A percentile compares a stretch with the other conserved stretches of the same genome.
phyloP scores from a whole-genome alignment of 2,797 vertebrate species.

The Stomatorhinus walkeri region DNA sequence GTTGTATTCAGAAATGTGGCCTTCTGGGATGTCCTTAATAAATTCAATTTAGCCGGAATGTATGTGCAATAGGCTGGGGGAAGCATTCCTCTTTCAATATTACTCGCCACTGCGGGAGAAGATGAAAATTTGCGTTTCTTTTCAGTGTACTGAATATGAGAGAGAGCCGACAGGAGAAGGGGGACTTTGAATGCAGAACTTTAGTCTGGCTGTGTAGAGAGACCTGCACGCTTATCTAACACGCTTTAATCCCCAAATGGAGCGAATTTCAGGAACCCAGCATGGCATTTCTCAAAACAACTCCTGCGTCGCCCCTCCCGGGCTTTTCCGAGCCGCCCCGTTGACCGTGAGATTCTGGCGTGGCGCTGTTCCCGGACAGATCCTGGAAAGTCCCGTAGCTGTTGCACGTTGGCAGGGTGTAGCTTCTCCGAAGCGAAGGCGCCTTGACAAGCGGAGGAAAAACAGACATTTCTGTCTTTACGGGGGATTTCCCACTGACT shows the following conservation, averaged over 20 bases:
- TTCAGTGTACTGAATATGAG: not conserved
- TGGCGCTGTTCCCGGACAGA: no score
- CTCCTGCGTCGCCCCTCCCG: not conserved
- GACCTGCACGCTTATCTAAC: not conserved
- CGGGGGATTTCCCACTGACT: not conserved
- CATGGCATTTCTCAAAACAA: not conserved
- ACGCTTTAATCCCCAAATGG: conserved; percentile 1
- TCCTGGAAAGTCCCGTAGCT: not conserved
- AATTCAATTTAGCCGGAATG: conserved; percentile 32
- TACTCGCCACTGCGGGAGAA: conserved; percentile 25
- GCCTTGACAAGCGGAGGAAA: not conserved
- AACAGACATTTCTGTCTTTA: conserved; percentile 1
- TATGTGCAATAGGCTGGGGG: conserved; percentile 33
- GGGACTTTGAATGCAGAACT: not conserved
- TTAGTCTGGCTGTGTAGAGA: not conserved
- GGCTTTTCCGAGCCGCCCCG: not conserved
- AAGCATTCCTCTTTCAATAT: conserved; percentile 24
- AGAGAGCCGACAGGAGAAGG: not conserved
- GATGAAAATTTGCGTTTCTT: conserved; percentile 3
- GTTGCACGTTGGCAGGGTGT: not conserved
- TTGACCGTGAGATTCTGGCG: not conserved
- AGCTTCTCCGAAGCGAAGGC: not conserved
- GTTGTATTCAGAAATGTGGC: conserved; percentile 24
- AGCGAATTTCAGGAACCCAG: not conserved
- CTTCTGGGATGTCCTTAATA: conserved; percentile 18